Evolutionary conservation across 1,140 invertebrate genomes (phyloP), one percentile per base, ranked within the genome.

Genomic region (Lanistes nyassanus): DNA sequence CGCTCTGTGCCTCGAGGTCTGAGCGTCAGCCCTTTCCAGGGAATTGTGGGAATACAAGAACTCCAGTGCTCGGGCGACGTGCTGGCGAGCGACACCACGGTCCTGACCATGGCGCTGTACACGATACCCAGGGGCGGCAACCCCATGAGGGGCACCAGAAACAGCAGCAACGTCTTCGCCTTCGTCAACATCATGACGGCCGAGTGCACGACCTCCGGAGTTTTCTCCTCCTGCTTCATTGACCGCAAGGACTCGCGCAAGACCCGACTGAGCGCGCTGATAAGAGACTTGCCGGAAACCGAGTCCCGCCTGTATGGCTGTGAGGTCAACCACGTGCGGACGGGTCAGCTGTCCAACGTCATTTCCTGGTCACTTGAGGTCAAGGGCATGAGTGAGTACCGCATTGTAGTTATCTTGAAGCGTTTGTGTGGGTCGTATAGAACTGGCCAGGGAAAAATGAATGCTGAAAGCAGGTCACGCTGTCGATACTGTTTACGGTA

Each of bases 161-260:
- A 47, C 42, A 47, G 42, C 5, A 47, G 42, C 39, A 3, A 19
- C 26, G 47, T 70, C 34, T 34, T 70, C n/a, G 68, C 26, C 51
- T 36, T 51, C 5, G 68, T 55, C 68, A 70, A 70, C 68, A 47
- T 70, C 13, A 70, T 56, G 39, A 70, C 13, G 19, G 29, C 29
- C 9, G 68, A 70, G 68, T 70, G 68, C 68, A 70, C 68, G 29
- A 70, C 68, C 2, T 58, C 68, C 2, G 51, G 31, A 34, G 31
- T 23, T 5, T 70, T 70, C 68, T 56, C 68, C 16, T 70, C 68
- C 31, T 70, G 68, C 34, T 26, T 58, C 29, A 39, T 68, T 23
- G 66, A 68, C 66, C 39, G 26, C 37, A 51, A 31, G 16, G 53
- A n/a, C 42, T 51, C 39, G 42, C 42, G 66, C 23, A 23, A 39